Conservation (phyloP, 2,797 vertebrate species). For the Eleutherodactylus coqui region DNA sequence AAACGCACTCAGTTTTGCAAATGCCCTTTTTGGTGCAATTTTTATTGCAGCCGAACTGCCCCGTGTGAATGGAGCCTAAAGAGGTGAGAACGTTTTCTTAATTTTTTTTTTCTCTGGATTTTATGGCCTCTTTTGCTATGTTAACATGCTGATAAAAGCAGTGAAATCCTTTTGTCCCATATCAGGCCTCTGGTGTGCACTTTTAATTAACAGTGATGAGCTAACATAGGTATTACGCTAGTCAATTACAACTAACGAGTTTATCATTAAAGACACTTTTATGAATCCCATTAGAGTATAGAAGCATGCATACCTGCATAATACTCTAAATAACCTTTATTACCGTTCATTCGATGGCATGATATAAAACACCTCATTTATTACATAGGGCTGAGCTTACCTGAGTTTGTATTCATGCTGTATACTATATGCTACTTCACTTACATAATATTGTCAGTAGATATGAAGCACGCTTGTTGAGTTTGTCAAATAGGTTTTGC, state of each 20-base stretch:
- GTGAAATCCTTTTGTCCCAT: slow-evolving; percentile 47
- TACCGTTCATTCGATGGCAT: neutral
- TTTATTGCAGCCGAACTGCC: too few species aligned
- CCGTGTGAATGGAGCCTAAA: too few species aligned
- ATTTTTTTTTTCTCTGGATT: slow-evolving; percentile 14
- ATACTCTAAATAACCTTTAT: neutral
- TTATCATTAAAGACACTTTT: slow-evolving; percentile 50
- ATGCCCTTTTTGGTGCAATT: too few species aligned
- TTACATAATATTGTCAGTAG: neutral
- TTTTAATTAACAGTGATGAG: slow-evolving; percentile 56
- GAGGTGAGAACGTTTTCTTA: neutral
- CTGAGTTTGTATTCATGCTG: neutral
- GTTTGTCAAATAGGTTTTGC: neutral
- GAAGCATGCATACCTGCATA: neutral
- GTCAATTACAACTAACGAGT: slow-evolving; percentile 56
- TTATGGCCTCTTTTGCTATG: slow-evolving; percentile 51
- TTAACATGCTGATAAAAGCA: slow-evolving; percentile 46
- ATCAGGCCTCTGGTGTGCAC: slow-evolving; percentile 43
- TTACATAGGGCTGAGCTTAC: neutral
- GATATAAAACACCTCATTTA: neutral
- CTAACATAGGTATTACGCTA: slow-evolving; percentile 36
- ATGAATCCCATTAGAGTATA: slow-evolving; percentile 39
- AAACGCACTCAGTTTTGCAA: too few species aligned
- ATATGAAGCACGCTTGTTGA: neutral
- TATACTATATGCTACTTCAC: neutral